Evolutionary conservation across 2,113 vertebrate species (phyloP), one percentile per base, ranked within the genome.

Genomic region (Dunckerocampus dactyliophorus): DNA sequence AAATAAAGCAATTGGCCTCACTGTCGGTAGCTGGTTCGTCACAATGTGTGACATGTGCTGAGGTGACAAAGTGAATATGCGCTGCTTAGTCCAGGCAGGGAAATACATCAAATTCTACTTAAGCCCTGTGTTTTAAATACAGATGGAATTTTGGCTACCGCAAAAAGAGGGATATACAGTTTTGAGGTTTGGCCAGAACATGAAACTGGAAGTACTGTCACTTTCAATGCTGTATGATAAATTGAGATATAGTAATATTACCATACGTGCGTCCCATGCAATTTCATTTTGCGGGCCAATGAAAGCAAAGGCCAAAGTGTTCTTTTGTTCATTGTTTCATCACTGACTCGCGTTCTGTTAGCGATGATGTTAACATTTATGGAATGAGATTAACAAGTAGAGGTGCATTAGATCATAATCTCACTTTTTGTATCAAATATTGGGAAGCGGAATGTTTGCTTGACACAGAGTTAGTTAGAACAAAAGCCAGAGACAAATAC

Each of bases 281-380:
- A 65, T 65, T 71, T 48, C 0, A 46, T 65, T 55, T 43, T 24
- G 59, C 67, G 63, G 21, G 47, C 61, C 64, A 68, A 59, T 81
- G 72, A 88, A 74, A 77, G 79, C 59, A 39, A 11, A 31, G 74
- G 68, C 51, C 58, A 76, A 59, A 77, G 74, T 22, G 59, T 71
- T 68, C 22, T 59, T 74, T 54, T 79, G 74, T 77, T 86, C 81
- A 73, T 80, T 69, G 71, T 79, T 80, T 72, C 62, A 65, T 82
- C 70, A 55, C 64, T 13, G 52, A 46, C 56, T 80, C 55, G 13
- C 48, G 51, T 72, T 85, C 82, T 74, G 85, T 77, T 74, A 71
- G 67, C 65, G 68, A 45, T 68, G 79, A 82, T 77, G 76, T 68
- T 73, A 47, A 63, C 67, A 76, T 77, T 56, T 71, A 71, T 56